Conservation (phyloP, 2,797 vertebrate species). For the Brachymystax lenok region DNA sequence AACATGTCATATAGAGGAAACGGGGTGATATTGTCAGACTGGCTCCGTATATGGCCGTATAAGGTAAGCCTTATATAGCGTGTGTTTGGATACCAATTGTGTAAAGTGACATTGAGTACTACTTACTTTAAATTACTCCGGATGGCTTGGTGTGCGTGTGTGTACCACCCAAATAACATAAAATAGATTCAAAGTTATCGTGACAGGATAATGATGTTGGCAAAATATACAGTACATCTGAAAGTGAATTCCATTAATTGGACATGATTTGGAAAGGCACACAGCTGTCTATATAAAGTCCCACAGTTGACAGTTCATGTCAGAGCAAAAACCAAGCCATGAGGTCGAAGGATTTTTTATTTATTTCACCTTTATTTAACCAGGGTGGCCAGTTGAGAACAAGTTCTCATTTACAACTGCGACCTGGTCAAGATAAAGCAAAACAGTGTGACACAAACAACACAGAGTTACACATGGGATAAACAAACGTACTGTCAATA, state of each 20-base stretch:
- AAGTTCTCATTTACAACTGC: too few relatives aligned
- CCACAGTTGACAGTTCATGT: too few relatives aligned
- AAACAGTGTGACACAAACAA: too few relatives aligned
- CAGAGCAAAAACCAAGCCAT: too few relatives aligned
- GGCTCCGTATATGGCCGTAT: not conserved
- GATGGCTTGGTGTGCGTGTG: conserved; percentile 11
- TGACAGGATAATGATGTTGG: not conserved
- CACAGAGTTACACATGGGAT: too few relatives aligned
- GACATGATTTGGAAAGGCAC: too few relatives aligned
- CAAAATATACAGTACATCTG: not conserved
- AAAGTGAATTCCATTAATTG: not conserved
- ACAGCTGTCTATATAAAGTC: too few relatives aligned
- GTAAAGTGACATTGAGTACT: not conserved
- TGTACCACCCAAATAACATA: conserved; percentile 51
- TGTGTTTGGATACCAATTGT: not conserved
- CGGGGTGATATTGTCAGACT: conserved; percentile 24
- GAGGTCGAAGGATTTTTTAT: too few relatives aligned
- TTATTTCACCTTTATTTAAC: too few relatives aligned
- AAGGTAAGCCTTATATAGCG: not conserved
- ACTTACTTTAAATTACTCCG: conserved; percentile 53
- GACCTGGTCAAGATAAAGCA: too few relatives aligned
- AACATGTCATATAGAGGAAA: conserved; percentile 33
- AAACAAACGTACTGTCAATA: too few relatives aligned
- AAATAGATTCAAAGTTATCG: conserved; percentile 37
- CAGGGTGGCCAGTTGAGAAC: too few relatives aligned